Percentiles rank a stretch among this genome's conserved stretches.
phyloP scores from a whole-genome alignment of 2,113 vertebrate species.

The Trachemys scripta region DNA sequence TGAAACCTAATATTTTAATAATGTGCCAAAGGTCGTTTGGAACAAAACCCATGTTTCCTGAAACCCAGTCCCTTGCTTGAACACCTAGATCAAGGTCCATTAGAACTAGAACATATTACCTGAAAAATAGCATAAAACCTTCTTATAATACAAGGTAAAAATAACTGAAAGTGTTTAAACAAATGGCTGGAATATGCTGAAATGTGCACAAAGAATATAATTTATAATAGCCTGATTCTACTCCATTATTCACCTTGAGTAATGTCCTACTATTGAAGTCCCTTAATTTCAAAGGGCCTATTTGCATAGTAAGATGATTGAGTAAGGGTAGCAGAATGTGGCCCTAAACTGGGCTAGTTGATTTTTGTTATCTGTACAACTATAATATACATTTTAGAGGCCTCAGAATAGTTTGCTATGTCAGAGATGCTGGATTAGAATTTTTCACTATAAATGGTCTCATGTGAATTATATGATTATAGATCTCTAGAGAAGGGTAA shows the following conservation, averaged over 20 bases:
- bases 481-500: not conserved
- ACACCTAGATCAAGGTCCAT: not conserved
- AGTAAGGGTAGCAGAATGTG: not conserved
- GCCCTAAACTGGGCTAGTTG: not conserved
- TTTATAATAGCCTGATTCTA: conserved; percentile 1
- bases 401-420: not conserved
- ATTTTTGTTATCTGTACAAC: not conserved
- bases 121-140: not conserved
- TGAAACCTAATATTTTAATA: not conserved
- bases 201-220: not conserved
- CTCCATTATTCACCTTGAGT: not conserved
- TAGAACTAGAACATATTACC: not conserved
- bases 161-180: conserved; percentile 23
- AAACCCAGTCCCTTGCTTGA: not conserved
- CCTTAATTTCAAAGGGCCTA: not conserved
- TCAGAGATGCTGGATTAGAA: not conserved
- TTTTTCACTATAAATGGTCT: not conserved
- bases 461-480: not conserved
- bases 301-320: not conserved
- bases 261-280: not conserved
- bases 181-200: conserved; percentile 64
- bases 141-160: conserved; percentile 23
- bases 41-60: not conserved
- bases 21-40: not conserved
- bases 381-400: not conserved